Evolutionary conservation across 2,888 invertebrate species (phyloP).

Genomic region (Scaptomyza reducta): DNA sequence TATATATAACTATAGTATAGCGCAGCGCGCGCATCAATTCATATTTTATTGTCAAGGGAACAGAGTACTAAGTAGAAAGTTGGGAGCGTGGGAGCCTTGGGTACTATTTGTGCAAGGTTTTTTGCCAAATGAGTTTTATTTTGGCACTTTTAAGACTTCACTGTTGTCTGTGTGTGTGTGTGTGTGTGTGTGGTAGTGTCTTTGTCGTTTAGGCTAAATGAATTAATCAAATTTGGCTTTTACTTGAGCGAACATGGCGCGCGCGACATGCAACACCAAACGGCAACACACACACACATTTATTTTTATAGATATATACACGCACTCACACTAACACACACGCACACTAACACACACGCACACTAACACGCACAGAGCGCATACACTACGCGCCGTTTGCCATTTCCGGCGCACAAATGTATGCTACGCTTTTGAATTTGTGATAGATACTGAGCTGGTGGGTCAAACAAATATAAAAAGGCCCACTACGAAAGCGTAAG

Average conservation of each 20-base stretch:
- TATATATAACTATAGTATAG: slow-evolving; percentile 29
- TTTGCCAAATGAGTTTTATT: slow-evolving; percentile 30
- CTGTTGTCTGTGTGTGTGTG: slow-evolving; percentile 2
- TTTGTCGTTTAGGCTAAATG: slow-evolving; percentile 36
- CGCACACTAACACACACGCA: slow-evolving; percentile 24
- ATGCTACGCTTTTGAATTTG: slow-evolving; percentile 63
- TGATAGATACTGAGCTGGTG: slow-evolving; percentile 66
- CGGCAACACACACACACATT: slow-evolving; percentile 27
- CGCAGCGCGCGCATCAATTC: slow-evolving; percentile 67
- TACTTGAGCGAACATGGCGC: slow-evolving; percentile 68
- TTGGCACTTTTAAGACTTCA: slow-evolving; percentile 49
- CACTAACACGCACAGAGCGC: slow-evolving; percentile 23
- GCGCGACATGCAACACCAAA: slow-evolving; percentile 59
- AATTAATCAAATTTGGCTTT: slow-evolving; percentile 66
- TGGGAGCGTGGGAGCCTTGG: slow-evolving; percentile 3
- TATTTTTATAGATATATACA: slow-evolving; percentile 1
- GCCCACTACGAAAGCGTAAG: slow-evolving; percentile 21
- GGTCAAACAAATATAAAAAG: slow-evolving; percentile 30
- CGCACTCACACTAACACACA: slow-evolving; percentile 16
- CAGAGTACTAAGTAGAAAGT: slow-evolving; percentile 10
- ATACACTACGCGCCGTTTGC: slow-evolving; percentile 56
- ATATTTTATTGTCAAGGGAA: slow-evolving; percentile 68
- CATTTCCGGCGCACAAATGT: slow-evolving; percentile 61
- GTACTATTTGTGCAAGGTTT: slow-evolving; percentile 5
- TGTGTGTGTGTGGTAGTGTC: neutral